Conservation (phyloP, 2,113 vertebrate genomes). For the Antechinus stuartii region DNA sequence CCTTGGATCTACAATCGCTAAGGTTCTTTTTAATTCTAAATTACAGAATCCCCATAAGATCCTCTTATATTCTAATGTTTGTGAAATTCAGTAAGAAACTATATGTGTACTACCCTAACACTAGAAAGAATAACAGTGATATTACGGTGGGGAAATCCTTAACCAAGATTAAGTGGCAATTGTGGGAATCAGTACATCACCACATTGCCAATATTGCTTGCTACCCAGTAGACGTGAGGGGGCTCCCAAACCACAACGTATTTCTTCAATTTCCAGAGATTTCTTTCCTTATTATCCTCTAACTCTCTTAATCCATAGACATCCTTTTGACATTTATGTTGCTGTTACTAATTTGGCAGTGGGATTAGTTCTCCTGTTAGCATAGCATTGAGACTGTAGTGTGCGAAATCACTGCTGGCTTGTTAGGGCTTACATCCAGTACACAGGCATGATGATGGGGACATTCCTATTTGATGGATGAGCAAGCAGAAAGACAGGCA, state of each 20-base stretch:
- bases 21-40: not conserved
- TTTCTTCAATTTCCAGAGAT: not conserved
- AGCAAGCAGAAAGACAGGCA: conserved; percentile 2
- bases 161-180: not conserved
- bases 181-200: not conserved
- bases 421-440: not conserved
- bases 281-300: not conserved
- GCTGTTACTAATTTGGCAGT: conserved; percentile 17
- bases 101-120: not conserved
- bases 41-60: not conserved
- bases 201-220: not conserved
- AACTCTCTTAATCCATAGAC: not conserved
- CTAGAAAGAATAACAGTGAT: not conserved
- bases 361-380: conserved; percentile 9
- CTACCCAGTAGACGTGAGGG: not conserved
- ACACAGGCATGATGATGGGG: not conserved
- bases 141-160: not conserved
- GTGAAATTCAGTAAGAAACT: not conserved
- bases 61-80: not conserved
- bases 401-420: conserved; percentile 28
- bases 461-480: conserved; percentile 32
- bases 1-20: not conserved
- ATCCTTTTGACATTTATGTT: not conserved
- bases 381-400: not conserved
- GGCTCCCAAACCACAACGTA: not conserved